phyloP scores from a whole-genome alignment of 1,140 invertebrate species.

The Heliothis subflexa region DNA sequence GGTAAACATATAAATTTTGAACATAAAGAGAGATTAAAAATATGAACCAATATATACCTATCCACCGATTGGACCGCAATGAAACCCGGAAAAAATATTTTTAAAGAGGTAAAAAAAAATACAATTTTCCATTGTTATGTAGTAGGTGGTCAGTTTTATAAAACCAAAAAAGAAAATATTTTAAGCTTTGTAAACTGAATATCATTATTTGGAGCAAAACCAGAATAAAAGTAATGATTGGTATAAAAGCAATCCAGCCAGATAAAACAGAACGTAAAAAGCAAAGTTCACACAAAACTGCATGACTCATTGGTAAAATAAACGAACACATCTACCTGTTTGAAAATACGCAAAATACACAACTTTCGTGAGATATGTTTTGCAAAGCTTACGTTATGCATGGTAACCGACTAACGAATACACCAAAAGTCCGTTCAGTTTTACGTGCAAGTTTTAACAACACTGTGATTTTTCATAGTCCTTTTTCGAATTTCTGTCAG shows the following conservation, averaged over 20 bases:
- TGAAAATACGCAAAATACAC: slow-evolving; percentile 13
- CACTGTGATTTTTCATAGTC: slow-evolving; percentile 60
- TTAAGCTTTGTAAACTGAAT: too few relatives aligned
- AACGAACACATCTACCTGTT: slow-evolving; percentile 26
- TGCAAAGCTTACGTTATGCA: slow-evolving; percentile 35
- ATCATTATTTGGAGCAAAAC: too few relatives aligned
- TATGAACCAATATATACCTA: not conserved
- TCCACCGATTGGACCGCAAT: too few relatives aligned
- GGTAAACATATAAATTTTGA: too few relatives aligned
- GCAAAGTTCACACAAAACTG: too few relatives aligned
- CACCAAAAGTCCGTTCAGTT: slow-evolving; percentile 62
- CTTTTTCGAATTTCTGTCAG: slow-evolving; percentile 56
- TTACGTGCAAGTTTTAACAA: slow-evolving; percentile 74
- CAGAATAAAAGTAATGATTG: too few relatives aligned
- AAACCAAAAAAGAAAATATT: too few relatives aligned
- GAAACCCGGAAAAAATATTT: too few relatives aligned
- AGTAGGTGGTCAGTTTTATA: too few relatives aligned
- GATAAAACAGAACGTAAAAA: not conserved
- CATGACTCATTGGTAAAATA: slow-evolving; percentile 7
- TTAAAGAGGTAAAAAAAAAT: too few relatives aligned
- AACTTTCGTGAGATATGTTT: slow-evolving; percentile 29
- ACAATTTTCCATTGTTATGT: too few relatives aligned
- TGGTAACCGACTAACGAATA: slow-evolving; percentile 61
- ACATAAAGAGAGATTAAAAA: not conserved
- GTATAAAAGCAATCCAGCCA: not conserved